Evolutionary conservation across 2,797 vertebrate species (phyloP).

Genomic region (Neosilurus hyrtlii): DNA sequence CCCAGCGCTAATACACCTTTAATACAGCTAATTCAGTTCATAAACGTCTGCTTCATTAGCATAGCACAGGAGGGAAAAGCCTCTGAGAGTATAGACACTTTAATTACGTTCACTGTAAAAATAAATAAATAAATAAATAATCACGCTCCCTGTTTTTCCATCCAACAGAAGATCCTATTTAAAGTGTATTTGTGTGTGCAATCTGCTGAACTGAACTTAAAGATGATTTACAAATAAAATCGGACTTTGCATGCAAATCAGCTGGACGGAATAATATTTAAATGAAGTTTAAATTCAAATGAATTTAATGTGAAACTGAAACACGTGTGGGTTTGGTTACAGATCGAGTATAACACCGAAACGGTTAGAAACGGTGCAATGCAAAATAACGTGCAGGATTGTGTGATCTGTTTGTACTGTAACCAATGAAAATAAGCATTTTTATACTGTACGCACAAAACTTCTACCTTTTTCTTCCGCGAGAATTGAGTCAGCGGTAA

Average conservation of each 20-base stretch:
- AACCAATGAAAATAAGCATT: not conserved
- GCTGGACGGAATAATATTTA: not conserved
- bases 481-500: not conserved
- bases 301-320: not conserved
- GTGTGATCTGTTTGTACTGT: not conserved
- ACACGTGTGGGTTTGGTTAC: not conserved
- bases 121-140: no score
- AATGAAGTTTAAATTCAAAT: not conserved
- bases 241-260: not conserved
- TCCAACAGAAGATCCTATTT: not conserved
- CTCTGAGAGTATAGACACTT: not conserved
- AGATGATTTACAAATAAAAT: not conserved
- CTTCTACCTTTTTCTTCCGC: not conserved
- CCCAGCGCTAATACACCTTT: not conserved
- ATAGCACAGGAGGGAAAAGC: not conserved
- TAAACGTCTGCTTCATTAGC: constrained; percentile 4
- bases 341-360: not conserved
- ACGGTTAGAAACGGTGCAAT: no score
- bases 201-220: not conserved
- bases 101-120: not conserved
- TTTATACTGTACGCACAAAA: not conserved
- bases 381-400: not conserved
- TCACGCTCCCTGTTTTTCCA: not conserved
- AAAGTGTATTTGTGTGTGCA: not conserved
- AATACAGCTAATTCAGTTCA: not conserved